Evolutionary conservation across 1,140 invertebrate species (phyloP).

Genomic region (Bradynema listronoti): DNA sequence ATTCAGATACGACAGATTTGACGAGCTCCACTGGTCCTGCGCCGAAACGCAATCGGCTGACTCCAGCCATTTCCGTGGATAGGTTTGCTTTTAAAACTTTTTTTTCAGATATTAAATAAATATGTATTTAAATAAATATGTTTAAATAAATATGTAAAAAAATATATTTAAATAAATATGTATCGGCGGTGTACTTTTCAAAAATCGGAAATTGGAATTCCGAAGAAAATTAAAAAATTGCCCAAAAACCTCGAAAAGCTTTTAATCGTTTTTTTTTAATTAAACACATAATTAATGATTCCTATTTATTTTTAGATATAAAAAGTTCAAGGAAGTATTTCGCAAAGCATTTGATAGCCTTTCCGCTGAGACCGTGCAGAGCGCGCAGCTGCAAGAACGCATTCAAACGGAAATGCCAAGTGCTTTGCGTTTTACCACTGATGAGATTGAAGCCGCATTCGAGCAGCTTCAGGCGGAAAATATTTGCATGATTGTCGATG

Average conservation of each 20-base stretch:
- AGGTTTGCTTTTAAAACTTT: slow-evolving; percentile 28
- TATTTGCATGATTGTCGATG: slow-evolving; percentile 47
- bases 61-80: slow-evolving; percentile 46
- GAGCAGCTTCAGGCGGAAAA: slow-evolving; percentile 48
- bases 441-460: slow-evolving; percentile 46
- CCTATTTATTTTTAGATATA: slow-evolving; percentile 44
- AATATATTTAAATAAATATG: background rate
- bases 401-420: slow-evolving; percentile 47
- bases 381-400: slow-evolving; percentile 23
- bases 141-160: slow-evolving; percentile 7
- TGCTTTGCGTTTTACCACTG: slow-evolving; percentile 34
- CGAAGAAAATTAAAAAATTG: too few relatives aligned
- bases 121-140: too few relatives aligned
- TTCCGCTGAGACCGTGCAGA: slow-evolving; percentile 27
- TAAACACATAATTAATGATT: slow-evolving; percentile 10
- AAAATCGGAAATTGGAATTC: too few relatives aligned
- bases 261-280: slow-evolving; percentile 4
- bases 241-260: background rate
- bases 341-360: slow-evolving; percentile 49
- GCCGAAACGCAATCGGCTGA: slow-evolving; percentile 15
- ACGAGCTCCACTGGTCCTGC: background rate
- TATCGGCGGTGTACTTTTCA: background rate
- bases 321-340: slow-evolving; percentile 43
- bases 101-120: too few relatives aligned
- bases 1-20: background rate